phyloP scores from a whole-genome alignment of 2,113 vertebrate species.

The Raphicerus campestris region DNA sequence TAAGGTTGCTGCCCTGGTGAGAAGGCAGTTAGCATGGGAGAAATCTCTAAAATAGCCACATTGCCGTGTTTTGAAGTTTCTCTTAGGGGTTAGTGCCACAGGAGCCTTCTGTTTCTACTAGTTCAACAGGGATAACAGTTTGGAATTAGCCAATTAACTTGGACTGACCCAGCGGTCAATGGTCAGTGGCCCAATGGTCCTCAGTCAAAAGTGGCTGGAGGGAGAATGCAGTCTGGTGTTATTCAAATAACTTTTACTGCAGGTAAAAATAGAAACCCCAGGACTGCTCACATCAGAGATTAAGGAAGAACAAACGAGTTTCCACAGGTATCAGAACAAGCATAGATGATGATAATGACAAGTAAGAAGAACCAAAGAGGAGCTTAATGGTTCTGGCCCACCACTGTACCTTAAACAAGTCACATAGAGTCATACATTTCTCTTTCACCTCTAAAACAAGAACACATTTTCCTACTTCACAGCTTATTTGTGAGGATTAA shows the following conservation, averaged over 20 bases:
- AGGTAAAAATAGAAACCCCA: background rate
- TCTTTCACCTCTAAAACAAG: background rate
- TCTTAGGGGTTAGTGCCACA: background rate
- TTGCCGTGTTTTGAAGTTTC: background rate
- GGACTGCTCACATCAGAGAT: background rate
- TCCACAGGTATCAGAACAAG: background rate
- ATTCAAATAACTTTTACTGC: background rate
- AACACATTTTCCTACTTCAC: background rate
- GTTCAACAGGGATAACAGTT: background rate
- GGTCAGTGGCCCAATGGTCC: no score
- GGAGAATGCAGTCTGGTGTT: background rate
- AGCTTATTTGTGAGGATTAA: background rate
- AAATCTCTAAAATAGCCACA: background rate
- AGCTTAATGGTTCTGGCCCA: fast-evolving
- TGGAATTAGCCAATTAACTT: background rate
- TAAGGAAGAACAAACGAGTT: background rate
- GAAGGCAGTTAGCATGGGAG: background rate
- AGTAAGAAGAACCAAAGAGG: background rate
- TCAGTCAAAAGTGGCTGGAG: background rate
- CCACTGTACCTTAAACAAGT: fast-evolving
- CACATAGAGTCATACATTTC: fast-evolving
- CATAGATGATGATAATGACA: background rate
- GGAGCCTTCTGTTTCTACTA: background rate
- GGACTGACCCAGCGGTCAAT: background rate
- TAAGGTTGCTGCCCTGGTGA: background rate